A percentile compares a stretch with the other conserved stretches of the same genome.
Conservation (phyloP, 2,113 vertebrate genomes). For the Peromyscus californicus region DNA sequence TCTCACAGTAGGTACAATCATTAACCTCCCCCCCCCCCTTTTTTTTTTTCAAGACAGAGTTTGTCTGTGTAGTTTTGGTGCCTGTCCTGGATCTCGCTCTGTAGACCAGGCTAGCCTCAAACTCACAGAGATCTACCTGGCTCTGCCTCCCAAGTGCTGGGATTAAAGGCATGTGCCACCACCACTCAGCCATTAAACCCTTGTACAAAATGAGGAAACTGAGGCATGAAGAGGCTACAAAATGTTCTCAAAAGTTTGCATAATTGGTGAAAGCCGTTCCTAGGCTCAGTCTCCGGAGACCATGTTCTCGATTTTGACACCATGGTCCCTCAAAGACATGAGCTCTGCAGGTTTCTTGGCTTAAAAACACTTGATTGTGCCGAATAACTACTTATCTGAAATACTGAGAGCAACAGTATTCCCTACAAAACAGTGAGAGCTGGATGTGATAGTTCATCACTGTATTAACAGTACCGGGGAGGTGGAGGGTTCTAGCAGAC, state of each 20-base stretch:
- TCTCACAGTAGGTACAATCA: not conserved
- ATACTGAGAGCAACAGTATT: not conserved
- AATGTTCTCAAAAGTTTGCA: not conserved
- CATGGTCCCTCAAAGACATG: not conserved
- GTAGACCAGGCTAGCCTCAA: no score
- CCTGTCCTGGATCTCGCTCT: no score
- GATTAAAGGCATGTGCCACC: no score
- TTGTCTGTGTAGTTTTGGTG: no score
- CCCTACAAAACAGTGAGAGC: not conserved
- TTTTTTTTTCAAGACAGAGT: no score
- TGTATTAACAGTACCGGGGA: not conserved
- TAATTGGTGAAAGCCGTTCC: not conserved
- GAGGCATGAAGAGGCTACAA: not conserved
- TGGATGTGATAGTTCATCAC: not conserved
- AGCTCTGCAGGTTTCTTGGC: not conserved
- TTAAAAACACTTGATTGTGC: not conserved
- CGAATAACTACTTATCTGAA: not conserved
- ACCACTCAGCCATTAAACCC: not conserved
- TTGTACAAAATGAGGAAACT: not conserved
- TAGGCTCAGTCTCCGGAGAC: not conserved
- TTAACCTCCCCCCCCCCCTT: not conserved
- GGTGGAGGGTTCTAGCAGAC: not conserved
- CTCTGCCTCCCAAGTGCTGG: no score
- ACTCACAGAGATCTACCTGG: no score
- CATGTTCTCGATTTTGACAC: not conserved